A percentile compares a stretch with the other conserved stretches of the same genome.
phyloP scores from a whole-genome alignment of 2,113 vertebrate genomes.

The Menura novaehollandiae region DNA sequence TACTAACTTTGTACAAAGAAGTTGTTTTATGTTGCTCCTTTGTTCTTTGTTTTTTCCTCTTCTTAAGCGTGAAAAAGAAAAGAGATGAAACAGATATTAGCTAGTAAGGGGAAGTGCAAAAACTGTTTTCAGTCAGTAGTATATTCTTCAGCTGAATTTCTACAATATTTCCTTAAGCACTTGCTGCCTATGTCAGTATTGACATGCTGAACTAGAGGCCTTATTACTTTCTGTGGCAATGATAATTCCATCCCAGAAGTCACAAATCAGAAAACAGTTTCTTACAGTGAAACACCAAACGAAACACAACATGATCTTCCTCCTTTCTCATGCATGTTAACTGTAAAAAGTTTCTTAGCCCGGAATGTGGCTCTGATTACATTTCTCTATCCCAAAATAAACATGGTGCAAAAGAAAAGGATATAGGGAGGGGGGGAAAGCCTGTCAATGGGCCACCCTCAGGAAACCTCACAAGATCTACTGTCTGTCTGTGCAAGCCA shows the following conservation, averaged over 20 bases:
- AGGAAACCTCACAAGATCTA: constrained; percentile 31
- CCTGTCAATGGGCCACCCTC: constrained; percentile 47
- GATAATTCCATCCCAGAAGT: neutral
- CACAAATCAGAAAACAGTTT: neutral
- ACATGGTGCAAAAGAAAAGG: constrained; percentile 37
- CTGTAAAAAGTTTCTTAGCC: constrained; percentile 22
- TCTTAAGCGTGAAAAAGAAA: neutral
- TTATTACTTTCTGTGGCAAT: neutral
- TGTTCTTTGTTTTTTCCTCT: neutral
- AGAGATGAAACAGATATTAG: neutral
- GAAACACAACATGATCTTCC: neutral
- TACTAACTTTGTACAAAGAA: neutral
- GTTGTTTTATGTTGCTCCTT: neutral
- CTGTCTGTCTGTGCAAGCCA: constrained; percentile 6
- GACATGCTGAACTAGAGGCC: neutral
- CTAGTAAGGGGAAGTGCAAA: neutral
- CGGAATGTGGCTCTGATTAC: neutral
- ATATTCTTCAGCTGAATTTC: neutral
- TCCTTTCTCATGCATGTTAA: constrained; percentile 32
- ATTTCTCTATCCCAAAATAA: constrained; percentile 64
- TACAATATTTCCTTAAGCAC: neutral
- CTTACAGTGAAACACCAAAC: neutral
- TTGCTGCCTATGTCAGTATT: neutral
- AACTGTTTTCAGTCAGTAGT: neutral
- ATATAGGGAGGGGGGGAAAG: neutral